Conservation (phyloP, 2,113 vertebrate genomes). For the Sebastes schlegelii region DNA sequence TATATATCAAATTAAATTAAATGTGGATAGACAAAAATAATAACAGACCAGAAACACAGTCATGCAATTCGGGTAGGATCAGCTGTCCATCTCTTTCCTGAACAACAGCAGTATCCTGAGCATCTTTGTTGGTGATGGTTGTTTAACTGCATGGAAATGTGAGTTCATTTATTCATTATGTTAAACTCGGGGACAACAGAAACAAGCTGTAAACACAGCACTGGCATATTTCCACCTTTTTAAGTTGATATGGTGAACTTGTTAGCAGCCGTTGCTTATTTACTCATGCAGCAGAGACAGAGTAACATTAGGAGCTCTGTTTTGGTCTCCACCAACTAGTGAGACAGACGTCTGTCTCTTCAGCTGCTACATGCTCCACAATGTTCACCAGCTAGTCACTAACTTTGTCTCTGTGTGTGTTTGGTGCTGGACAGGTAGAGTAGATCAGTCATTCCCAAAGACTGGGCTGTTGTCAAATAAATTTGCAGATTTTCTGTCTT, state of each 20-base stretch:
- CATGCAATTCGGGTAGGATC: too few relatives aligned
- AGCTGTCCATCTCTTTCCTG: too few relatives aligned
- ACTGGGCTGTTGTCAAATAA: too few relatives aligned
- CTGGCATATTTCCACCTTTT: neutral
- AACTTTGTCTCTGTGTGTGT: too few relatives aligned
- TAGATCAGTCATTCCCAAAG: neutral
- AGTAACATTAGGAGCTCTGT: neutral
- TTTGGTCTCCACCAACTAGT: conserved; percentile 1
- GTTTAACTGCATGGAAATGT: neutral
- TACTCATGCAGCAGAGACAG: neutral
- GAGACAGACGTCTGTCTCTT: neutral
- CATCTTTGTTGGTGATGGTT: too few relatives aligned
- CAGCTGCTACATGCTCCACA: neutral
- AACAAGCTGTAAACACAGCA: neutral
- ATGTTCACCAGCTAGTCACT: neutral
- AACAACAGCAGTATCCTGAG: too few relatives aligned
- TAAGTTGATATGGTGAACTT: neutral
- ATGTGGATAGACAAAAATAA: too few relatives aligned
- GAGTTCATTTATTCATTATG: neutral
- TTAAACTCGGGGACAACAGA: neutral
- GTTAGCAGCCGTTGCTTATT: neutral
- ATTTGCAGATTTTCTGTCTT: too few relatives aligned
- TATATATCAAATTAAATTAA: too few relatives aligned
- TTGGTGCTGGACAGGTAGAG: neutral
- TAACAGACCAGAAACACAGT: too few relatives aligned